phyloP scores from a whole-genome alignment of 2,113 vertebrate genomes.

The Chlorodrepanis virens region DNA sequence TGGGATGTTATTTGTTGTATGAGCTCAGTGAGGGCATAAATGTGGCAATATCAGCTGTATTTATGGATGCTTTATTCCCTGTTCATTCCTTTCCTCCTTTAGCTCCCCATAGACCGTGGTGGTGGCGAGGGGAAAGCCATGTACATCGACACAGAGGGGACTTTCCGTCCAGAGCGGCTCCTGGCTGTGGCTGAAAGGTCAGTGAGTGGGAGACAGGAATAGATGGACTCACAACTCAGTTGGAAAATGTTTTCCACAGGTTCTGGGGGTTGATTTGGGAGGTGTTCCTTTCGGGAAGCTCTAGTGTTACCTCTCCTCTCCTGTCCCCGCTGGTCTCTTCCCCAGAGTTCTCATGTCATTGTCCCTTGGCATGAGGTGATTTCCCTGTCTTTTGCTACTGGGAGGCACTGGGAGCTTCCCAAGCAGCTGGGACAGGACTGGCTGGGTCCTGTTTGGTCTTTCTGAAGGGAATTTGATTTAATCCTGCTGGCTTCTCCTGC shows the following conservation, averaged over 20 bases:
- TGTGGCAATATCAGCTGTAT: neutral
- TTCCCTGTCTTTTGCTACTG: neutral
- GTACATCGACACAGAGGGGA: constrained; percentile 97
- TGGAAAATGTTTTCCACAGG: neutral
- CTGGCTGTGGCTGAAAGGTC: constrained; percentile 96
- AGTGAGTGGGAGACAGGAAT: neutral
- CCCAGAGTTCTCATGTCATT: neutral
- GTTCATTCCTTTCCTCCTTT: neutral
- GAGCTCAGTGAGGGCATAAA: too few species aligned
- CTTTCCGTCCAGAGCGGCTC: constrained; percentile 93
- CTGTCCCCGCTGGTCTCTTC: rapidly evolving
- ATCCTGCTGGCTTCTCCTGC: neutral
- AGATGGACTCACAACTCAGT: neutral
- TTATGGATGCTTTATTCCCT: neutral
- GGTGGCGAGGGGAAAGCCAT: constrained; percentile 98
- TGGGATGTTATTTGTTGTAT: neutral
- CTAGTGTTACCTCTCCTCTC: neutral
- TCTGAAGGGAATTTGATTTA: neutral
- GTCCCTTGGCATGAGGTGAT: neutral
- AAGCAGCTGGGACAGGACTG: neutral
- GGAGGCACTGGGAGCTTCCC: neutral
- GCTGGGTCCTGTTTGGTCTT: neutral
- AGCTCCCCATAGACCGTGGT: constrained; percentile 95
- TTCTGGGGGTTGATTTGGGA: neutral
- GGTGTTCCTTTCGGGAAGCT: neutral